A percentile compares a stretch with the other conserved stretches of the same genome.
These are phyloP conservation scores for Pocillopora damicornis DNA, from an alignment of 64 coral and sea anemone species.

Conservation along the genomic window DNA sequence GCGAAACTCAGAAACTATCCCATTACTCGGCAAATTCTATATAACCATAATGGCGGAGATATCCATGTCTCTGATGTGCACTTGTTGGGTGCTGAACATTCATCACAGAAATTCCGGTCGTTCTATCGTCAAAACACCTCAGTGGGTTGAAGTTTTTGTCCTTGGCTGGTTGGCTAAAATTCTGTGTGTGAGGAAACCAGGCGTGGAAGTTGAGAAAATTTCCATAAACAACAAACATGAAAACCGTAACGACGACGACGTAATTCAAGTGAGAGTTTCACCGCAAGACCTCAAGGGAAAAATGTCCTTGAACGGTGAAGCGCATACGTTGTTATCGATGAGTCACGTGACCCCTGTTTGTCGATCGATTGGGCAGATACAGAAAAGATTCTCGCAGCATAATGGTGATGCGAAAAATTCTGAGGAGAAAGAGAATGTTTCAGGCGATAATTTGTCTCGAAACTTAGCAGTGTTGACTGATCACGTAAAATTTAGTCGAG, in stretches of 20 bases:
- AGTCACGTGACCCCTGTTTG: slow-evolving; percentile 6
- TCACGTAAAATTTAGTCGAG: slow-evolving; percentile 26
- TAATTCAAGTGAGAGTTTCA: slow-evolving; percentile 18
- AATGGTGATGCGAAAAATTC: slow-evolving; percentile 20
- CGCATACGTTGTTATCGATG: not conserved
- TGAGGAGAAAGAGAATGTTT: not conserved
- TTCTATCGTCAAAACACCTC: slow-evolving; percentile 47
- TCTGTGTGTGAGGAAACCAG: slow-evolving; percentile 55
- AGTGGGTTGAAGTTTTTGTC: slow-evolving; percentile 58
- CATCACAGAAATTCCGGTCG: slow-evolving; percentile 66
- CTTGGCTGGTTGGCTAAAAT: slow-evolving; percentile 58
- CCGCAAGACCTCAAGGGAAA: slow-evolving; percentile 1
- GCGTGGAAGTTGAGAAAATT: not conserved
- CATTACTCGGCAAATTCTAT: slow-evolving; percentile 73
- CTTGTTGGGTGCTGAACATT: slow-evolving; percentile 77
- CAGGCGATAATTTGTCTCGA: not conserved
- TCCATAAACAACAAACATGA: not conserved
- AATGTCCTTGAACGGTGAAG: not conserved
- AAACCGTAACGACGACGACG: not conserved
- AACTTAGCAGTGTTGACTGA: slow-evolving; percentile 31
- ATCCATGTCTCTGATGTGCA: slow-evolving; percentile 59
- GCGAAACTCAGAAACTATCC: slow-evolving; percentile 66
- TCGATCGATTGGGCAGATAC: slow-evolving; percentile 14
- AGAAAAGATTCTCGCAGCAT: slow-evolving; percentile 31
- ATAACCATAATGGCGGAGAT: slow-evolving; percentile 84